Evolutionary conservation across 53 echinoderm and acorn worm genomes (phyloP).

Genomic region (Glandiceps talaboti): DNA sequence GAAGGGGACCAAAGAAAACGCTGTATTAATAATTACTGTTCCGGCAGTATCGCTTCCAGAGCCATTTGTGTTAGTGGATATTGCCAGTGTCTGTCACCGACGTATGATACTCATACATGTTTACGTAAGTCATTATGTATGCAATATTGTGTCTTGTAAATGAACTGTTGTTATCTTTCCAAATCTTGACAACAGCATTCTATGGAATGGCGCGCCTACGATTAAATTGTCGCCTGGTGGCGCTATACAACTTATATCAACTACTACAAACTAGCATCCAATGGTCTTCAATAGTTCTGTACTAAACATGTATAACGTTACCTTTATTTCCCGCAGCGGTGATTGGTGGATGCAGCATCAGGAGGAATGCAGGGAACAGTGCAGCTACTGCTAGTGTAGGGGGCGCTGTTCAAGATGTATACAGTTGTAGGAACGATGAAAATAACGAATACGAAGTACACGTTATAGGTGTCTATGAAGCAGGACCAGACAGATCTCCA

Average conservation of each 20-base stretch:
- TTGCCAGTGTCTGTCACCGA: neutral
- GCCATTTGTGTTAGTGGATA: neutral
- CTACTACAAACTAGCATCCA: no score
- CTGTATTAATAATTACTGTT: neutral
- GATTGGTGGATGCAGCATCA: slow-evolving; percentile 17
- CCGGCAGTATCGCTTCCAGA: neutral
- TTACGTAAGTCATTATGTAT: neutral
- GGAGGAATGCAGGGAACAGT: slow-evolving; percentile 5
- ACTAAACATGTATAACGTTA: no score
- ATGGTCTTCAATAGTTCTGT: no score
- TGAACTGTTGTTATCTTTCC: no score
- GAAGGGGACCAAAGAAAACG: neutral
- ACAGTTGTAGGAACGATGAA: slow-evolving; percentile 38
- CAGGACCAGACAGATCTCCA: slow-evolving; percentile 30
- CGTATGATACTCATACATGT: neutral
- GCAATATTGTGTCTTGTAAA: no score
- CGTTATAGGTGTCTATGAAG: slow-evolving; percentile 62
- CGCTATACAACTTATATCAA: no score
- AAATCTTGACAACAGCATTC: no score
- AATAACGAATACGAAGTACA: slow-evolving; percentile 27
- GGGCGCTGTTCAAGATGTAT: slow-evolving; percentile 13
- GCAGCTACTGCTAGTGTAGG: slow-evolving; percentile 14
- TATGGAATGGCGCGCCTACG: no score
- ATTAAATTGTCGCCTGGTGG: no score
- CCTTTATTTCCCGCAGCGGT: slow-evolving; percentile 14